Conservation (phyloP, 2,888 invertebrate genomes). For the Brenthis daphne region DNA sequence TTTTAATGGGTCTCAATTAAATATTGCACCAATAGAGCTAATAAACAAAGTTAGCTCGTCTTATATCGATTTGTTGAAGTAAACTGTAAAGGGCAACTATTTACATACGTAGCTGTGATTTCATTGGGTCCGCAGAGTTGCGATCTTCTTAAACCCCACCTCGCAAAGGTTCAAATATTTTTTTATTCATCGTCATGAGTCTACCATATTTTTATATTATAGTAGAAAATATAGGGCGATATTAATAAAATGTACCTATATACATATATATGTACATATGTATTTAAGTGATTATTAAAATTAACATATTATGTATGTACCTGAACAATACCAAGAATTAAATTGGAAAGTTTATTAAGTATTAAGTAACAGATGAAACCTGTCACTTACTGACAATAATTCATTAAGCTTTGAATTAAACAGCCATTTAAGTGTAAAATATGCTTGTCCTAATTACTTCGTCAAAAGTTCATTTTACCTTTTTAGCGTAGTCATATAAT, state of each 20-base stretch:
- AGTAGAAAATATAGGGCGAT: no score
- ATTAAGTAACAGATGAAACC: conserved; percentile 25
- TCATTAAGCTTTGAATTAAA: conserved; percentile 16
- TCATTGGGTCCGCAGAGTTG: no score
- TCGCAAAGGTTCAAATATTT: no score
- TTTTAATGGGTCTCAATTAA: conserved; percentile 11
- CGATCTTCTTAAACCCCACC: no score
- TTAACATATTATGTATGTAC: not conserved
- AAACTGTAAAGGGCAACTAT: not conserved
- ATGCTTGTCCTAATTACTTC: not conserved
- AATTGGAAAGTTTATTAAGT: conserved; percentile 14
- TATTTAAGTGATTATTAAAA: no score
- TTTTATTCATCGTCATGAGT: no score
- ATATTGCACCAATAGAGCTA: conserved; percentile 7
- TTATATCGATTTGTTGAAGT: not conserved
- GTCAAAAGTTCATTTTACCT: not conserved
- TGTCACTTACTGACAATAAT: conserved; percentile 21
- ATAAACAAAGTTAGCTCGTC: not conserved
- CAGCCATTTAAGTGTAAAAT: not conserved
- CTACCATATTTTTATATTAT: no score
- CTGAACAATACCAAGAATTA: conserved; percentile 11
- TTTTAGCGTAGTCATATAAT: no score
- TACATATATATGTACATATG: no score
- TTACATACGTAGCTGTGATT: no score
- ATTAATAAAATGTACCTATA: no score